phyloP scores from a whole-genome alignment of 92 coral and sea anemone genomes.

The Epizoanthus fatuus region DNA sequence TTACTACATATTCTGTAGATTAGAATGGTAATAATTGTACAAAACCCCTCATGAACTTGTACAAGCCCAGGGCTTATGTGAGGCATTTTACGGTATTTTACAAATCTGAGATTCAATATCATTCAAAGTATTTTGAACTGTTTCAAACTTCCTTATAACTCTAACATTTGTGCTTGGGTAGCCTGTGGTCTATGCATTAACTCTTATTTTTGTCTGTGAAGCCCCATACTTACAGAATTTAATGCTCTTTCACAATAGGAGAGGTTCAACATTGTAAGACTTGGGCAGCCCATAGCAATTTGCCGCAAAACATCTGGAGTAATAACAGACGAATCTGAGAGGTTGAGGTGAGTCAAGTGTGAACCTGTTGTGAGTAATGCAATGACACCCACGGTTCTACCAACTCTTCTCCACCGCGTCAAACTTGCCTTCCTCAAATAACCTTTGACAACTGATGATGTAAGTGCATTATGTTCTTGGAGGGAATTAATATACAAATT shows the following conservation, averaged over 20 bases:
- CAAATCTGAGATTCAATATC: too few relatives aligned
- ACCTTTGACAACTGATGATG: slow-evolving; percentile 1
- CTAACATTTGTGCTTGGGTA: too few relatives aligned
- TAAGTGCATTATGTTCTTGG: background rate
- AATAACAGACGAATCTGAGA: background rate
- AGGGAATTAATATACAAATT: background rate
- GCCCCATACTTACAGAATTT: slow-evolving; percentile 2
- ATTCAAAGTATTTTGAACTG: too few relatives aligned
- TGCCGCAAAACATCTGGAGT: slow-evolving; percentile 1
- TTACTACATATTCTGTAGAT: too few relatives aligned
- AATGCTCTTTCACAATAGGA: slow-evolving; percentile 11
- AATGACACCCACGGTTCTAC: background rate
- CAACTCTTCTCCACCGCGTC: background rate
- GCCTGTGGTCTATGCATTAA: too few relatives aligned
- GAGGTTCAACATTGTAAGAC: background rate
- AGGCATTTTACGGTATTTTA: too few relatives aligned
- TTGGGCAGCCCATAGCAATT: slow-evolving; percentile 29
- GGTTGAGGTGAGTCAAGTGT: slow-evolving; percentile 24
- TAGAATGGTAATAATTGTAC: too few relatives aligned
- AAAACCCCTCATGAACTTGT: too few relatives aligned
- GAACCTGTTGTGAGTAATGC: slow-evolving; percentile 2
- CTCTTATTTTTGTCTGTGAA: too few relatives aligned
- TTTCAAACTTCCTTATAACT: too few relatives aligned
- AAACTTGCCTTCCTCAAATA: slow-evolving; percentile 24
- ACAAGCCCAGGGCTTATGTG: too few relatives aligned